Percentiles rank a stretch among this genome's conserved stretches.
Evolutionary conservation across 2,797 vertebrate species (phyloP).

Genomic region (Gallinago solitaria): DNA sequence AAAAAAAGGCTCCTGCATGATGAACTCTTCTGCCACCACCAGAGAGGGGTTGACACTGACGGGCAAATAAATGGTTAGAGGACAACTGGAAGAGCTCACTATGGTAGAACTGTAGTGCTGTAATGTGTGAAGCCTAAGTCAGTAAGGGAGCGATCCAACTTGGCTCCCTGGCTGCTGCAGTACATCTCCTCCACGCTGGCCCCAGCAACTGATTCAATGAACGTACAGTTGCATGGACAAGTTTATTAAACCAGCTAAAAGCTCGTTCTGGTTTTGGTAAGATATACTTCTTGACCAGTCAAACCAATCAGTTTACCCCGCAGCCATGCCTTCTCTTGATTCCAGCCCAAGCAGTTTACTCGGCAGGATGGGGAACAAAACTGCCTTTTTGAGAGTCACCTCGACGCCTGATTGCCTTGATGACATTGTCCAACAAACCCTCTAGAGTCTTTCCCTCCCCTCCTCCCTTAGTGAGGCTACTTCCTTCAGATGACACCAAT

Average conservation of each 20-base stretch:
- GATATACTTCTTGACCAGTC: not conserved
- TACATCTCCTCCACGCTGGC: fast-evolving
- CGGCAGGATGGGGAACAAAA: not conserved
- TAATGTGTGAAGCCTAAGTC: not conserved
- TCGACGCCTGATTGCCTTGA: not conserved
- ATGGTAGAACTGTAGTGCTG: not conserved
- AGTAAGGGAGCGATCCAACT: not conserved
- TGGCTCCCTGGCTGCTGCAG: not conserved
- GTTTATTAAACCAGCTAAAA: not conserved
- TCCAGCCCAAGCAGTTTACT: not conserved
- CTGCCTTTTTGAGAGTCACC: not conserved
- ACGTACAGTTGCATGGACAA: not conserved
- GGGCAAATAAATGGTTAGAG: not conserved
- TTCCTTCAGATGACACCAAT: not conserved
- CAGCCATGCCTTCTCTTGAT: not conserved
- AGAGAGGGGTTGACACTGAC: not conserved
- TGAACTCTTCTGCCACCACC: not conserved
- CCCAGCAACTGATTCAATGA: not conserved
- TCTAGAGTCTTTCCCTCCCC: not conserved
- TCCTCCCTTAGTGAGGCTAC: not conserved
- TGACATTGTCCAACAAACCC: not conserved
- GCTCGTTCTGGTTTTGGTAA: not conserved
- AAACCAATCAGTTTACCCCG: not conserved
- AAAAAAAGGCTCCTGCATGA: not conserved
- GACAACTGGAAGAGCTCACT: not conserved